phyloP scores from a whole-genome alignment of 2,888 invertebrate species.

The Blomia tropicalis region DNA sequence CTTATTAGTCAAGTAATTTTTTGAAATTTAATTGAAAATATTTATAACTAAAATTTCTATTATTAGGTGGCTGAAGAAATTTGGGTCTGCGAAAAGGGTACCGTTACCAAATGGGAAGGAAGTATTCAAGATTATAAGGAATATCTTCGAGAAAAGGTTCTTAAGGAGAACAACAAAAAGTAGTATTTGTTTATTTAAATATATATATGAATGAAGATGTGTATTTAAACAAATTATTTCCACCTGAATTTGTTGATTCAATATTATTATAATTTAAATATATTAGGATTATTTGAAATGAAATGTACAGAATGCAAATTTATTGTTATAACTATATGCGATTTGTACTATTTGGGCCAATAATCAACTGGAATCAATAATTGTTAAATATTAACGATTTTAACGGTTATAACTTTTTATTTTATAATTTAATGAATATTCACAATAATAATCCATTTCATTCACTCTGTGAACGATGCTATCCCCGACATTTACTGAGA shows the following conservation, averaged over 20 bases:
- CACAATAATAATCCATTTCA: too few species aligned
- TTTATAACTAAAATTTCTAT: constrained; percentile 12
- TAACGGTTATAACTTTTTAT: too few species aligned
- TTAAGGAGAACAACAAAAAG: constrained; percentile 46
- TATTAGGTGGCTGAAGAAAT: constrained; percentile 89
- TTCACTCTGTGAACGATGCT: too few species aligned
- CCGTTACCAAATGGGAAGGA: constrained; percentile 90
- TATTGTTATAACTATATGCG: too few species aligned
- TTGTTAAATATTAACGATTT: too few species aligned
- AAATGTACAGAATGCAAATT: too few species aligned
- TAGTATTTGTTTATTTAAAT: not conserved
- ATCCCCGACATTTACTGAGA: too few species aligned
- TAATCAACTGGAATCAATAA: too few species aligned
- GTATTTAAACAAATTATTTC: not conserved
- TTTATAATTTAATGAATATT: too few species aligned
- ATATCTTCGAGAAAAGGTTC: constrained; percentile 68
- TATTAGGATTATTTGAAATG: not conserved
- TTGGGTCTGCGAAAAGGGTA: constrained; percentile 94
- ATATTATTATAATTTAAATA: not conserved
- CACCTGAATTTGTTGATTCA: not conserved
- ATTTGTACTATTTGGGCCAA: too few species aligned
- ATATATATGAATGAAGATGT: not conserved
- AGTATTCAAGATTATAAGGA: constrained; percentile 92
- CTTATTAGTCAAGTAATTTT: constrained; percentile 77
- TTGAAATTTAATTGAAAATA: constrained; percentile 1